A percentile compares a stretch with the other conserved stretches of the same genome.
Evolutionary conservation across 2,888 invertebrate species (phyloP).

Genomic region (Papilio protenor): DNA sequence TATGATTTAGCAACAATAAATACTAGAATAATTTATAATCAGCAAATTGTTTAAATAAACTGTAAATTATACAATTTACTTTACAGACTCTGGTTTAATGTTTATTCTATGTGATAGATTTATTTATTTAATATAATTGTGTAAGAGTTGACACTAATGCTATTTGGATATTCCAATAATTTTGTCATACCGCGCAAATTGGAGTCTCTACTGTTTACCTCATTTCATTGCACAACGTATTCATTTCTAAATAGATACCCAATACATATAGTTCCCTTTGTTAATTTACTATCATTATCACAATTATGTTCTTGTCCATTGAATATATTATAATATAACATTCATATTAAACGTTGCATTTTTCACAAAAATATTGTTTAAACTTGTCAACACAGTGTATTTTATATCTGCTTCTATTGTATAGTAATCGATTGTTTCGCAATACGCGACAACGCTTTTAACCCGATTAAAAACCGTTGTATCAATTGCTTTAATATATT

Average conservation of each 20-base stretch:
- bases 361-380: background rate
- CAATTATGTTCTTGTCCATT: background rate
- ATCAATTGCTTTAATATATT: background rate
- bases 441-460: slow-evolving; percentile 5
- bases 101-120: background rate
- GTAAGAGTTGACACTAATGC: background rate
- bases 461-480: background rate
- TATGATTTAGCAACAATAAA: background rate
- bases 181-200: background rate
- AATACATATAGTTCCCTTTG: background rate
- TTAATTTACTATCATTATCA: background rate
- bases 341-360: background rate
- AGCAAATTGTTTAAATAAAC: background rate
- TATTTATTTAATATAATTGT: background rate
- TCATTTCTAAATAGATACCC: background rate
- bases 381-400: background rate
- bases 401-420: background rate
- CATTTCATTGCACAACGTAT: background rate
- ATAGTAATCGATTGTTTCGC: slow-evolving; percentile 1
- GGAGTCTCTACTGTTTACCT: background rate
- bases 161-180: background rate
- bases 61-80: too few species aligned
- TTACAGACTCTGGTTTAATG: background rate
- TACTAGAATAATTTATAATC: background rate
- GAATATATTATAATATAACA: background rate